Conservation (phyloP, 2,113 vertebrate genomes). For the Phrynocephalus versicolor region DNA sequence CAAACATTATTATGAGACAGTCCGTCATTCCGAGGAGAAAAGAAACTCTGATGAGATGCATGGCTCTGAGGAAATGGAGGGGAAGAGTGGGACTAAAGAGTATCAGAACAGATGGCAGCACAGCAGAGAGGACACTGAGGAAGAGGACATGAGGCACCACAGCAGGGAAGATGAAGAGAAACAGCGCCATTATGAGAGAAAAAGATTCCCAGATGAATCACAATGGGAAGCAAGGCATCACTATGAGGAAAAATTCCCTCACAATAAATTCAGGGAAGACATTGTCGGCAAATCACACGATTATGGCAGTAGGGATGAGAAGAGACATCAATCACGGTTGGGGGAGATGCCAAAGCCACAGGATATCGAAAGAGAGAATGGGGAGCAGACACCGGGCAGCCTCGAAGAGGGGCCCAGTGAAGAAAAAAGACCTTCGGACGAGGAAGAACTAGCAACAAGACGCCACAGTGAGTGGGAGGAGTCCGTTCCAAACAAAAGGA, state of each 20-base stretch:
- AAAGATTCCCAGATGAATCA: constrained; percentile 1
- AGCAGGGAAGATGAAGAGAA: constrained; percentile 48
- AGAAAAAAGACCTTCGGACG: constrained; percentile 51
- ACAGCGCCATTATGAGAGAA: constrained; percentile 9
- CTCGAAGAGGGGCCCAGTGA: constrained; percentile 35
- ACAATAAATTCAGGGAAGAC: constrained; percentile 25
- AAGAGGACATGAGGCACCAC: constrained; percentile 44
- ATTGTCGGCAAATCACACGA: constrained; percentile 18
- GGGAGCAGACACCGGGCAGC: constrained; percentile 48
- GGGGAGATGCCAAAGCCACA: constrained; percentile 38
- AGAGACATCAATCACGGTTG: constrained; percentile 5
- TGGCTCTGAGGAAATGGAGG: constrained; percentile 41
- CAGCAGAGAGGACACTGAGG: constrained; percentile 58
- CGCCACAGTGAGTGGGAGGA: constrained; percentile 53
- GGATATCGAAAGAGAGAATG: constrained; percentile 33
- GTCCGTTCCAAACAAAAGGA: constrained; percentile 51
- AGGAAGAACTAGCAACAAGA: constrained; percentile 58
- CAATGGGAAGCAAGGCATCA: not conserved
- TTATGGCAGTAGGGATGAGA: constrained; percentile 47
- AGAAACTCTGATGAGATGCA: constrained; percentile 21
- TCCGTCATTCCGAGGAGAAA: constrained; percentile 57
- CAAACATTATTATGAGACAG: constrained; percentile 37
- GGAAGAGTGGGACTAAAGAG: constrained; percentile 59
- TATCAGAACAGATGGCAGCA: constrained; percentile 43
- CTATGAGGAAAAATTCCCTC: not conserved